phyloP scores from a whole-genome alignment of 2,113 vertebrate genomes.

The Pedionomus torquatus region DNA sequence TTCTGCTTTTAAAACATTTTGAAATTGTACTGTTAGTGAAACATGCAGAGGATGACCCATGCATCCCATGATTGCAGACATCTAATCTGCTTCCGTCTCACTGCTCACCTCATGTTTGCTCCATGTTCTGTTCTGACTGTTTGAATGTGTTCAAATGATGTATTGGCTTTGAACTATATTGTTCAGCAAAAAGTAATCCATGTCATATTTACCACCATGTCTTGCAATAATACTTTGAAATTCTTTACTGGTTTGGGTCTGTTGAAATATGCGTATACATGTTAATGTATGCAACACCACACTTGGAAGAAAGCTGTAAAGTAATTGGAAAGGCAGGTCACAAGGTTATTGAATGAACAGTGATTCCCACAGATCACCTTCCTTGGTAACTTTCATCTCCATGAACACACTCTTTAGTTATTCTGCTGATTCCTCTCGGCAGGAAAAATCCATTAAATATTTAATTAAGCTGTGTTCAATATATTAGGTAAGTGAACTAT shows the following conservation, averaged over 20 bases:
- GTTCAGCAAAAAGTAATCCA: not conserved
- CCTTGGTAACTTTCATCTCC: not conserved
- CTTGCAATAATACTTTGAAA: not conserved
- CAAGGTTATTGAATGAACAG: not conserved
- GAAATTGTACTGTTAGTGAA: not conserved
- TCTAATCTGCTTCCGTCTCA: not conserved
- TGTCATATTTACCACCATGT: not conserved
- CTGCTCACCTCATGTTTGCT: not conserved
- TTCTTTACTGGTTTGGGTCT: not conserved
- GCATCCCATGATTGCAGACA: not conserved
- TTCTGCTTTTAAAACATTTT: not conserved
- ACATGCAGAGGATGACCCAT: not conserved
- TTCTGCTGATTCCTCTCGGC: constrained; percentile 19
- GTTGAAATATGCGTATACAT: not conserved
- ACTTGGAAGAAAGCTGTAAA: not conserved
- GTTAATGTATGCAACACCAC: not conserved
- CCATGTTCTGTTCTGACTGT: not conserved
- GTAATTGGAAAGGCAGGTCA: not conserved
- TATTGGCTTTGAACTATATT: not conserved
- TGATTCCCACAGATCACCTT: not conserved
- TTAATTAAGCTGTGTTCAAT: constrained; percentile 38
- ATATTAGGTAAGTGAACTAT: constrained; percentile 14
- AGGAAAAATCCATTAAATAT: constrained; percentile 42
- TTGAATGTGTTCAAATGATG: not conserved
- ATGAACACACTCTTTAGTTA: not conserved